Base-by-base conservation (phyloP, 2,113 vertebrate genomes). In the Misgurnus mizolepis region DNA sequence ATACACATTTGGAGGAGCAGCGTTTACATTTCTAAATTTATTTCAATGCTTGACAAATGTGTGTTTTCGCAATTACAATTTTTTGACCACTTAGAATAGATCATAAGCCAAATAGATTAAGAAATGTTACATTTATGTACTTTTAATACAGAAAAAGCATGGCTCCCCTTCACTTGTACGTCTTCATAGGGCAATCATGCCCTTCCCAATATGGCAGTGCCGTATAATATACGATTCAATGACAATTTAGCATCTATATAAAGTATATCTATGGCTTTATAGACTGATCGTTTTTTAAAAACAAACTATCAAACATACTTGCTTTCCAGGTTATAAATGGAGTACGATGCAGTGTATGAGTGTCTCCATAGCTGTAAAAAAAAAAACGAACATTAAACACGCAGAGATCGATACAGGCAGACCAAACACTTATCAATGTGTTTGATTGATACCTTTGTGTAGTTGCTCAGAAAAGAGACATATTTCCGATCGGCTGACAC, bases 381-480 rank as follows among this genome's bases (percentile, higher is more conserved):
- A 71, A 4, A 79, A 56, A 61, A 34, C 6, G 34, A 11, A 53
- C 10, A 10, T 61, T 39, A 9, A 22, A 9, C 62, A n/a, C 27
- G 17, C 8, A 17, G 8, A 55, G 6, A 12, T 18, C 12, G n/a
- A 56, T n/a, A 68, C 22, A 66, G 15, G 43, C 4, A 22, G 5
- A 53, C 40, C 43, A 6, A 45, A 41, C 12, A 40, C 11, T 34
- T 6, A 60, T 76, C 40, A 73, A 9, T 14, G 47, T 41, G 0
- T 12, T 55, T n/a, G 10, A 40, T 43, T 12, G 12, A 39, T 94
- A 99, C 98, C 95, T 98, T 97, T 69, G 91, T 88, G 75, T 93
- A 94, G 89, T 98, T 96, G 88, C 95, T 99, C 92, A 96, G 92
- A 76, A 99, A 93, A 50, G 94, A 94, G 5, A 92, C 92, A 89